Base-by-base conservation (phyloP, 1,140 invertebrate genomes). In the Schmidtea mediterranea region DNA sequence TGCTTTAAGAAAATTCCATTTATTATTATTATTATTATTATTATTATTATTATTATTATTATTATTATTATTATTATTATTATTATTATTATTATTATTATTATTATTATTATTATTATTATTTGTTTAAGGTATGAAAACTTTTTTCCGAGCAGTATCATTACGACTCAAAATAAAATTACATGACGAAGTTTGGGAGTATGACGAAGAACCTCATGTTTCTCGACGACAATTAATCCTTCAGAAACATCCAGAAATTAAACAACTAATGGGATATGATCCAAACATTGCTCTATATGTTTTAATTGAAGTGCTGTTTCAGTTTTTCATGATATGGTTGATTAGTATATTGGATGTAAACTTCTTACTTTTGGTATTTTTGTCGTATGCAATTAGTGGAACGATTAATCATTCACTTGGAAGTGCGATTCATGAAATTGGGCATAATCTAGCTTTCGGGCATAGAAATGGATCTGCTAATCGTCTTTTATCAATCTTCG, bases 221-320 rank as follows among this genome's bases (percentile, higher is more conserved):
- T 77, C 77, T 51, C 72, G 90, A 48, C 71, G 90, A 50, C 87
- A 86, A 71, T 74, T 82, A 58, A 97, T 97, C 60, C 24, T 71
- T 84, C 82, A 78, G 58, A 92, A 94, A 71, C 82, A 94, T 71
- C 87, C 87, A 39, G 74, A 94, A 68, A 84, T 95, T 43, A 92
- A 92, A 64, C 75, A 83, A 63, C 69, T 95, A 1, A 92, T 90
- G 71, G 83, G 83, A 1, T 76, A 76, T 62, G 84, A 95, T 68
- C 77, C 78, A 0, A 76, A 75, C 46, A 80, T 92, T 60, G 89
- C 89, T 73, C 87, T 79, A 76, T 72, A 80, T 45, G 82, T 90
- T 5, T 71, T 74, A 0, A 69, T 65, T 0, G 78, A 90, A 75
- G 83, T 94, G 41, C 49, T 82, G 6, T 13, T 49, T 16, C 48